These are phyloP conservation scores for Lophotriccus pileatus DNA, from an alignment of 2,797 vertebrate genomes.

Conservation along the genomic window DNA sequence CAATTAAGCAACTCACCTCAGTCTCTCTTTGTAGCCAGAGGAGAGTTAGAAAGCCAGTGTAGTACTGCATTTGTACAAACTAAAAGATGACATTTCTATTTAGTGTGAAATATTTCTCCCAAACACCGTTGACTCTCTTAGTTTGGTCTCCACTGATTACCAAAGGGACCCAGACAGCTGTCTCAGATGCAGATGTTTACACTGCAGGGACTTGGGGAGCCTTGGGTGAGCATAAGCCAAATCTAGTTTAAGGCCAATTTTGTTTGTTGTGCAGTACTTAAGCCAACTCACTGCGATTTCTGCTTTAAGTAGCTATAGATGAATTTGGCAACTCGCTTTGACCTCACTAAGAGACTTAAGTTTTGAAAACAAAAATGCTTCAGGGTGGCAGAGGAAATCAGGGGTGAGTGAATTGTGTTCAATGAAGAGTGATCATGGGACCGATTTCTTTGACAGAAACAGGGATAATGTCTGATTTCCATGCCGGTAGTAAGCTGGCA, in stretches of 20 bases:
- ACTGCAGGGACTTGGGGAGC: accelerated
- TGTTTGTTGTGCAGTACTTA: neutral
- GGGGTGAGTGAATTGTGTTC: neutral
- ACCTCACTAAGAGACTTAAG: neutral
- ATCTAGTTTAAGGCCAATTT: neutral
- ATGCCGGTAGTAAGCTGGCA: neutral
- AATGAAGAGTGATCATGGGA: neutral
- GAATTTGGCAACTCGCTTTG: neutral
- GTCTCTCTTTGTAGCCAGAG: neutral
- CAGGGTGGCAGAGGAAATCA: neutral
- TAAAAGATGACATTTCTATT: accelerated
- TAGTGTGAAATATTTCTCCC: neutral
- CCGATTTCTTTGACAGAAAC: neutral
- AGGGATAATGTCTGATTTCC: neutral
- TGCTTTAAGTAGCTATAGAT: neutral
- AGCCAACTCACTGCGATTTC: neutral
- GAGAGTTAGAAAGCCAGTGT: neutral
- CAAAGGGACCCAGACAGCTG: neutral
- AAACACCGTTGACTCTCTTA: neutral
- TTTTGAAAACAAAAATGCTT: neutral
- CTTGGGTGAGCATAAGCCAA: neutral
- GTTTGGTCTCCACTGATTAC: neutral
- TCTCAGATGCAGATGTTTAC: neutral
- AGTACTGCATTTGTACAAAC: neutral
- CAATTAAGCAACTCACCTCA: neutral